Conservation (phyloP, 2,113 vertebrate genomes). For the Pristiophorus japonicus region DNA sequence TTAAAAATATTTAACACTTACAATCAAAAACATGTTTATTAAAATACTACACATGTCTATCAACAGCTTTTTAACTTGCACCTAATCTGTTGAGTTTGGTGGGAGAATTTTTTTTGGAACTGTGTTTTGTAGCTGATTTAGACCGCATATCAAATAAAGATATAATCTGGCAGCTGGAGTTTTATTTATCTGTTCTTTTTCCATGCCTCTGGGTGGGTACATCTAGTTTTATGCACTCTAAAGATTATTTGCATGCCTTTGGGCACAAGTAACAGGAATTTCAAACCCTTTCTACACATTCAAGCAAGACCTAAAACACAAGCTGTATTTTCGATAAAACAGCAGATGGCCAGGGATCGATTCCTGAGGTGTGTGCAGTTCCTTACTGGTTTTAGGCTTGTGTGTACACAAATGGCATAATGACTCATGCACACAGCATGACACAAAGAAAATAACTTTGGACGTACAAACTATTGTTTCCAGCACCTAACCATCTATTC, state of each 20-base stretch:
- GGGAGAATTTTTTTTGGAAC: background rate
- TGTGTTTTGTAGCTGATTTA: background rate
- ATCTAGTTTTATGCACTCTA: background rate
- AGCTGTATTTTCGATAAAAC: slow-evolving; percentile 31
- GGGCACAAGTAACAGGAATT: slow-evolving; percentile 21
- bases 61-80: background rate
- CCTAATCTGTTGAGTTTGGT: background rate
- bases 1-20: background rate
- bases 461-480: background rate
- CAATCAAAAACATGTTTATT: background rate
- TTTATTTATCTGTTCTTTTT: background rate
- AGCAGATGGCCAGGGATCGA: slow-evolving; percentile 23
- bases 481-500: background rate
- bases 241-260: slow-evolving; percentile 29
- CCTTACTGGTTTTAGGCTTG: slow-evolving; percentile 18
- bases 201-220: background rate
- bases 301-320: slow-evolving; percentile 9
- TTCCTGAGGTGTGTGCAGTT: slow-evolving; percentile 5
- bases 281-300: background rate
- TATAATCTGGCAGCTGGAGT: background rate
- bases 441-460: background rate
- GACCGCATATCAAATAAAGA: background rate
- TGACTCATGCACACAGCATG: background rate
- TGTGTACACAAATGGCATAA: background rate
- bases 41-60: background rate